Evolutionary conservation across 2,888 invertebrate species (phyloP).

Genomic region (Chironomus tentans): DNA sequence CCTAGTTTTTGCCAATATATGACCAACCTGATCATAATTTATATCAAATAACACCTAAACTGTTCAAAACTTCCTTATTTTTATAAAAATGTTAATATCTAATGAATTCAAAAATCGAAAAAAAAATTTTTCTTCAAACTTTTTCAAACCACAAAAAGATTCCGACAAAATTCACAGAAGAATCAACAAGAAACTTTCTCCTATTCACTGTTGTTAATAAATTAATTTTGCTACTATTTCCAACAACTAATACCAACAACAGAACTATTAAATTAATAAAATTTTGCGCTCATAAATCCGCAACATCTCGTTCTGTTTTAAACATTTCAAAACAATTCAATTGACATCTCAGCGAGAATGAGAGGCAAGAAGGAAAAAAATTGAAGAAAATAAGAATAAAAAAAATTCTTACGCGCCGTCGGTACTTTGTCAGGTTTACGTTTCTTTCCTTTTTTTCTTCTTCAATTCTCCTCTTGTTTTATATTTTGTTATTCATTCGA

Average conservation of each 20-base stretch:
- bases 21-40: no score
- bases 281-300: background rate
- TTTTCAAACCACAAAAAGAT: no score
- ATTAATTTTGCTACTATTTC: background rate
- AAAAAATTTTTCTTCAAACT: no score
- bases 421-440: constrained; percentile 5
- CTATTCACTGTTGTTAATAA: no score
- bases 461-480: background rate
- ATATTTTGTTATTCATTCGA: background rate
- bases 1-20: no score
- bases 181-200: no score
- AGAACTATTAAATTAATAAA: background rate
- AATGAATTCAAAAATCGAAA: no score
- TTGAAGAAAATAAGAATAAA: background rate
- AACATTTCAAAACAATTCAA: background rate
- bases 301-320: background rate
- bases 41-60: no score
- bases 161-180: no score
- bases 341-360: background rate
- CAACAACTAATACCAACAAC: background rate
- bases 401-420: constrained; percentile 8
- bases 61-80: no score
- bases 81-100: no score
- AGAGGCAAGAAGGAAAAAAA: background rate
- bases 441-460: background rate